Evolutionary conservation across 2,888 invertebrate genomes (phyloP).

Genomic region (Corythucha ciliata): DNA sequence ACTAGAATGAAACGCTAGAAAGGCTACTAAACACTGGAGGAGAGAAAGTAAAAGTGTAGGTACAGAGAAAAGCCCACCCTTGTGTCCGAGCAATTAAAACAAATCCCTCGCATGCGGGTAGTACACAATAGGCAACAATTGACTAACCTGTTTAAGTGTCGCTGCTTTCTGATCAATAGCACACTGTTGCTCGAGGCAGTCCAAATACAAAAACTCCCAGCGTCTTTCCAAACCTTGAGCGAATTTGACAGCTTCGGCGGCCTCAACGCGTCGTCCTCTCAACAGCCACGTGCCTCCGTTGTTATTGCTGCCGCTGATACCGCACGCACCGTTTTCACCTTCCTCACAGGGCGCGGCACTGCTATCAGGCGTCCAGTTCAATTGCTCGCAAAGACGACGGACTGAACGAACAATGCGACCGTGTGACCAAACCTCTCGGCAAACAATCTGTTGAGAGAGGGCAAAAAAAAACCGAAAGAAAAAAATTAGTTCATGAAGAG

Average conservation of each 20-base stretch:
- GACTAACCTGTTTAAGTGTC: constrained; percentile 20
- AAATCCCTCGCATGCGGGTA: too few relatives aligned
- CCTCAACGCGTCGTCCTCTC: constrained; percentile 37
- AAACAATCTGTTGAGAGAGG: constrained; percentile 49
- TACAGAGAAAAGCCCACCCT: too few relatives aligned
- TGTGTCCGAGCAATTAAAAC: too few relatives aligned
- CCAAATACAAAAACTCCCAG: constrained; percentile 81
- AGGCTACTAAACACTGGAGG: too few relatives aligned
- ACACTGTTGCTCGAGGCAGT: constrained; percentile 86
- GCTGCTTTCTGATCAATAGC: constrained; percentile 55
- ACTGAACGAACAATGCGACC: constrained; percentile 71
- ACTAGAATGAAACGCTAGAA: too few relatives aligned
- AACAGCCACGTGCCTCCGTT: too few relatives aligned
- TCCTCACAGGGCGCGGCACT: constrained; percentile 9
- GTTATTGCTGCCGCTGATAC: too few relatives aligned
- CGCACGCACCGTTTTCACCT: constrained; percentile 42
- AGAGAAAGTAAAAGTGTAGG: too few relatives aligned
- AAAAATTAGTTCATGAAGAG: too few relatives aligned
- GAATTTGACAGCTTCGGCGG: constrained; percentile 43
- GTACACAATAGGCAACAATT: too few relatives aligned
- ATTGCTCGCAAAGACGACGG: constrained; percentile 63
- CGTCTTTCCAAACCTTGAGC: constrained; percentile 70
- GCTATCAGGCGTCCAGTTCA: too few relatives aligned
- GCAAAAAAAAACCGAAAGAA: too few relatives aligned
- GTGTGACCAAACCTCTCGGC: constrained; percentile 87